phyloP scores from a whole-genome alignment of 2,113 vertebrate genomes.

The Triplophysa tibetana region DNA sequence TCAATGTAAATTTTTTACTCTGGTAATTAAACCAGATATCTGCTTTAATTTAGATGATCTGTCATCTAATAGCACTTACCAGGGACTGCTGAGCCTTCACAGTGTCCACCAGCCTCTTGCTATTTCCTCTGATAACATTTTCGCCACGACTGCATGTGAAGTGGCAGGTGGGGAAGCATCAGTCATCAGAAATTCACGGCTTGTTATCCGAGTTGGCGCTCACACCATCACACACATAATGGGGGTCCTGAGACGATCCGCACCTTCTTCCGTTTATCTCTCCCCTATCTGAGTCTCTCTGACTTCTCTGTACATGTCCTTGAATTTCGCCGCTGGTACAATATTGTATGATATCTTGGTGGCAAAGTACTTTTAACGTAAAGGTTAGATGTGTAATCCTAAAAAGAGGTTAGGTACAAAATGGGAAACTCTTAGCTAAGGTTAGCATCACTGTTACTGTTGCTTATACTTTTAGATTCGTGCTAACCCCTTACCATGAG shows the following conservation, averaged over 20 bases:
- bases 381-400: background rate
- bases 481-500: background rate
- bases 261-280: constrained; percentile 42
- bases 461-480: background rate
- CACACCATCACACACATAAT: constrained; percentile 38
- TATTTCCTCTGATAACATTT: constrained; percentile 56
- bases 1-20: constrained; percentile 24
- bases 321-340: background rate
- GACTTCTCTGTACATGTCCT: background rate
- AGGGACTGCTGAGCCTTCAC: constrained; percentile 18
- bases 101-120: constrained; percentile 54
- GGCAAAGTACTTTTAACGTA: background rate
- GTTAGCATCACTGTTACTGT: background rate
- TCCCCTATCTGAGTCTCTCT: background rate
- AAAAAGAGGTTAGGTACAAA: background rate
- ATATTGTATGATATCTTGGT: background rate
- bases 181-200: constrained; percentile 65
- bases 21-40: constrained; percentile 54
- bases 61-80: constrained; percentile 41
- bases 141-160: constrained; percentile 34
- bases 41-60: constrained; percentile 40
- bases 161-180: constrained; percentile 52
- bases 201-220: constrained; percentile 60
- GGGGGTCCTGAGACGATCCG: constrained; percentile 24
- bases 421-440: background rate